These are phyloP conservation scores for Hypothenemus hampei DNA, from an alignment of 1,140 invertebrate species.

Conservation along the genomic window DNA sequence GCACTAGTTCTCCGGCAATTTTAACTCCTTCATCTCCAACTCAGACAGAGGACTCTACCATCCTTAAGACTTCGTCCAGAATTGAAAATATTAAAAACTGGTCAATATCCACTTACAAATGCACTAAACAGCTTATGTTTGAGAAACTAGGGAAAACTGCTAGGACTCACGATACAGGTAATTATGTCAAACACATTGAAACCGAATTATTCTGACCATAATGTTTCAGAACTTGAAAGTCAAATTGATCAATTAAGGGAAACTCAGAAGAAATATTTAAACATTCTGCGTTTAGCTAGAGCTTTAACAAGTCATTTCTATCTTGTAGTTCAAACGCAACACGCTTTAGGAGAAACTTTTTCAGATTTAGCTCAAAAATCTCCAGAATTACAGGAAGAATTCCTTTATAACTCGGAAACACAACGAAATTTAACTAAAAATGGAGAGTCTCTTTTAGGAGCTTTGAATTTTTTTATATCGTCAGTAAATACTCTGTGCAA, in stretches of 20 bases:
- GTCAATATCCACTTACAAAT: slow-evolving; percentile 97
- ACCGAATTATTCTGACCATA: neutral
- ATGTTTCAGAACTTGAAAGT: slow-evolving; percentile 74
- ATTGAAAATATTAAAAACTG: slow-evolving; percentile 91
- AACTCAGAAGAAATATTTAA: slow-evolving; percentile 90
- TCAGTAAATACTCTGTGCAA: slow-evolving; percentile 92
- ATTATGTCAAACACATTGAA: neutral
- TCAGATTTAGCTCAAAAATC: slow-evolving; percentile 92
- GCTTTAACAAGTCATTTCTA: slow-evolving; percentile 82
- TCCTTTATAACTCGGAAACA: slow-evolving; percentile 92
- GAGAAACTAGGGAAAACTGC: slow-evolving; percentile 92
- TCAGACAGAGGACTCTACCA: slow-evolving; percentile 58
- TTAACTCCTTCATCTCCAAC: slow-evolving; percentile 48
- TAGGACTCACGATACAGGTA: slow-evolving; percentile 82
- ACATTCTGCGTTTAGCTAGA: slow-evolving; percentile 78
- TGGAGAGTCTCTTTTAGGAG: slow-evolving; percentile 85
- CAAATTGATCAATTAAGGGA: slow-evolving; percentile 89
- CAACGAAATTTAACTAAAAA: slow-evolving; percentile 91
- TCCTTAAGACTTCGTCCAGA: slow-evolving; percentile 63
- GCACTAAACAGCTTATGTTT: slow-evolving; percentile 90
- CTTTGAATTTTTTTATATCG: slow-evolving; percentile 93
- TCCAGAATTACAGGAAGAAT: slow-evolving; percentile 91
- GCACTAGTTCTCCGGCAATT: slow-evolving; percentile 41
- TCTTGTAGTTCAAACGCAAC: slow-evolving; percentile 79
- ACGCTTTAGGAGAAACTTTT: slow-evolving; percentile 83